Conservation (phyloP, 1,140 invertebrate species). For the Lepidostoma basale region DNA sequence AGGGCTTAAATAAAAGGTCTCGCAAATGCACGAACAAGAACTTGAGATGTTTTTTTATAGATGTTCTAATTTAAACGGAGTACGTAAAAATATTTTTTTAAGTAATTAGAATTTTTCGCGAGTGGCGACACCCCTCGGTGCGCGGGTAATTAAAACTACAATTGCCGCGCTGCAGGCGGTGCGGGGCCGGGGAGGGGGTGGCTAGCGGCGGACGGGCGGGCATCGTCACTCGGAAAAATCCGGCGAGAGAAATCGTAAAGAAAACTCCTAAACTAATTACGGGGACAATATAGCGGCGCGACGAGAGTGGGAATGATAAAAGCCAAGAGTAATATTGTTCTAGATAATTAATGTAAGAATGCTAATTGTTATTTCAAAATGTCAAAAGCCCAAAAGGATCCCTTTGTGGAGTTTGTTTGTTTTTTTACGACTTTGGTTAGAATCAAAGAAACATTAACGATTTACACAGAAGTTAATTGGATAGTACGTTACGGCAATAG, state of each 20-base stretch:
- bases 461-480: too few relatives aligned
- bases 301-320: not conserved
- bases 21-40: too few relatives aligned
- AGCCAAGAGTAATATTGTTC: not conserved
- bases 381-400: not conserved
- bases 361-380: not conserved
- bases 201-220: too few relatives aligned
- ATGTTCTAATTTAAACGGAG: too few relatives aligned
- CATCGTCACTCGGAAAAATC: slow-evolving; percentile 14
- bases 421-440: too few relatives aligned
- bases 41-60: too few relatives aligned
- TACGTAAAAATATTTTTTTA: not conserved
- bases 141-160: slow-evolving; percentile 12
- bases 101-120: not conserved
- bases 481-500: too few relatives aligned
- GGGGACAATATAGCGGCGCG: not conserved
- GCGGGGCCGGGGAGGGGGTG: too few relatives aligned
- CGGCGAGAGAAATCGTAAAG: not conserved
- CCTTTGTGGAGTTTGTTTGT: not conserved
- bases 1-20: not conserved
- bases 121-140: slow-evolving; percentile 1
- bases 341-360: not conserved
- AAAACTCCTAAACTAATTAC: slow-evolving; percentile 17
- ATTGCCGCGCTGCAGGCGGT: slow-evolving; percentile 17
- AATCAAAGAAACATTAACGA: too few relatives aligned